Evolutionary conservation across 2,888 invertebrate genomes (phyloP).

Genomic region (Arenicola marina): DNA sequence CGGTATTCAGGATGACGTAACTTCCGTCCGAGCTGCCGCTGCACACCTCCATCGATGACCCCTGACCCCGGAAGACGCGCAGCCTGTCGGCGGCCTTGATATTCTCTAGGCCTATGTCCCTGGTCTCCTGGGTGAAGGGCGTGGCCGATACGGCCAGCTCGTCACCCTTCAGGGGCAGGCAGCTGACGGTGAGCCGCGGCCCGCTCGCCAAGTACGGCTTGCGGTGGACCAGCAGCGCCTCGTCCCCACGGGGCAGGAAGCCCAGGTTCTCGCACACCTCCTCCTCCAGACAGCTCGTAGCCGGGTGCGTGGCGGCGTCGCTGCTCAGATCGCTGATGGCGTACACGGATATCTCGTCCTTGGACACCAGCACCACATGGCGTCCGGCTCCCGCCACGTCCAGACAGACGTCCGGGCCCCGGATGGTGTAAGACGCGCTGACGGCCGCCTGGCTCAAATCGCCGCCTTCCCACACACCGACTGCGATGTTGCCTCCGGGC

Average conservation of each 20-base stretch:
- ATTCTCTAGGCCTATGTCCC: no score
- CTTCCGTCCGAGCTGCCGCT: background rate
- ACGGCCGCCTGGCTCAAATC: background rate
- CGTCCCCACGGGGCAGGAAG: background rate
- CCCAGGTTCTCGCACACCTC: background rate
- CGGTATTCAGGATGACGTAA: no score
- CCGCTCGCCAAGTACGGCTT: background rate
- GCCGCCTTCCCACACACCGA: background rate
- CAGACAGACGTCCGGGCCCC: slow-evolving; percentile 4
- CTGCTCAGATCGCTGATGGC: slow-evolving; percentile 13
- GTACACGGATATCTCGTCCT: slow-evolving; percentile 18
- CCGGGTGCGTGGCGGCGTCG: background rate
- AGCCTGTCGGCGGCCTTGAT: no score
- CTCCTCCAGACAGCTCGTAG: background rate
- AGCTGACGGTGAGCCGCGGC: background rate
- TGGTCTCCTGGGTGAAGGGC: background rate
- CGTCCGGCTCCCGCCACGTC: slow-evolving; percentile 9
- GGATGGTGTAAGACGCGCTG: slow-evolving; percentile 3
- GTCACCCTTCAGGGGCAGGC: background rate
- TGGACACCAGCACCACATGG: slow-evolving; percentile 10
- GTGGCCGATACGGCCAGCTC: background rate
- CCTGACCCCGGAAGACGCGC: background rate
- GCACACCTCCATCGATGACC: background rate
- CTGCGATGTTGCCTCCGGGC: background rate
- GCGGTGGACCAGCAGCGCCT: no score